Evolutionary conservation across 1,140 invertebrate species (phyloP), one percentile per base, ranked within the genome.

Genomic region (Atta colombica): DNA sequence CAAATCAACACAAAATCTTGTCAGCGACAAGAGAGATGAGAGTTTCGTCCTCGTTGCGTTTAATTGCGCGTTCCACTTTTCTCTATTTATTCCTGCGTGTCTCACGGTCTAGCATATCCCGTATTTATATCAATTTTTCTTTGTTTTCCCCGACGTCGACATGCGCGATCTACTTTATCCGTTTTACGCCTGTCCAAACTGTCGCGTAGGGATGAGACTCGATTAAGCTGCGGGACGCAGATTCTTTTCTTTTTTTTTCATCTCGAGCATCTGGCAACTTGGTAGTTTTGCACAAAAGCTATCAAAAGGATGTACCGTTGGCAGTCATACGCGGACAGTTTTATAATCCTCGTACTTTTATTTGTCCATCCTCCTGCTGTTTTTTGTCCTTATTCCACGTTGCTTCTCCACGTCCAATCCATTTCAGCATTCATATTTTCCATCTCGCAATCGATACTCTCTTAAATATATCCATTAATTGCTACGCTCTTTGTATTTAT

Each of bases 151-250:
- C 39, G 39, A 69, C 63, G 77, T 58, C 63, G 77, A 81, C 77
- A 39, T 31, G 39, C 21, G 39, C 58, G 77, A 81, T 81, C 65
- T 69, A 81, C 77, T 81, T 81, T 80, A 80, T 80, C 77, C 77
- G 77, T 65, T 81, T 81, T 71, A 81, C 77, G 65, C 49, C 65
- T 81, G 65, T 81, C 77, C 77, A 81, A 81, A 81, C 77, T 81
- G 77, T 81, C 77, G 77, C 77, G 77, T 69, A 49, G 65, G 31
- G 65, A 81, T 81, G 77, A 81, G 77, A 71, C 65, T 69, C 77
- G 65, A 81, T 81, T 81, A 81, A 81, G 49, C 77, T 53, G 31
- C 77, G 28, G 63, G 49, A 28, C n/a, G 65, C 77, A 81, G 77
- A 81, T 81, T 71, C 49, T 39, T 58, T 14, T 39, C 31, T 55